Conservation (phyloP, 2,797 vertebrate genomes). For the Gymnodraco acuticeps region DNA sequence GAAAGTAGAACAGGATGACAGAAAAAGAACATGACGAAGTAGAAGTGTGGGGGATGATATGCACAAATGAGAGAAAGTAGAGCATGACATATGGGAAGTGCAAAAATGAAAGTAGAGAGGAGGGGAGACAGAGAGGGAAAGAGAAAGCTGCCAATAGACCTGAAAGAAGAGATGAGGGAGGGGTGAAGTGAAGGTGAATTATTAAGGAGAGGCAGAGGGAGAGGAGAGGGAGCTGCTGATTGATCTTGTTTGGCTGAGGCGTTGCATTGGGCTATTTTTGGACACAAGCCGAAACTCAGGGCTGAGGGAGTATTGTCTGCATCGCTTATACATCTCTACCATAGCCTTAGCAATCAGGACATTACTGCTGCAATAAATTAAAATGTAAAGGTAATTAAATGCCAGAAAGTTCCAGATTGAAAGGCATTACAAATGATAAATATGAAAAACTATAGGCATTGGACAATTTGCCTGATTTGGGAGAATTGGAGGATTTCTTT, state of each 20-base stretch:
- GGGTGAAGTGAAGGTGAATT: slow-evolving; percentile 66
- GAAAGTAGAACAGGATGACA: not conserved
- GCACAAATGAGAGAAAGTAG: slow-evolving; percentile 9
- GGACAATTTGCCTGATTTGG: not conserved
- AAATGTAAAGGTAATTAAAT: not conserved
- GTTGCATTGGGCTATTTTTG: slow-evolving; percentile 59
- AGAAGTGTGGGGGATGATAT: not conserved
- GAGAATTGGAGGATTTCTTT: not conserved
- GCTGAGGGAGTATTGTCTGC: slow-evolving; percentile 39
- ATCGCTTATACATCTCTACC: slow-evolving; percentile 37
- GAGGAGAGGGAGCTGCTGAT: slow-evolving; percentile 56
- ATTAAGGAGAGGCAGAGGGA: slow-evolving; percentile 51
- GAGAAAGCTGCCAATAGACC: slow-evolving; percentile 24
- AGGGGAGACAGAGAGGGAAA: slow-evolving; percentile 4
- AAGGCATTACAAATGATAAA: not conserved
- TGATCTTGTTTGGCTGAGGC: slow-evolving; percentile 60
- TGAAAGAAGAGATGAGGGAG: slow-evolving; percentile 56
- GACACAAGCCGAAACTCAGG: slow-evolving; percentile 23
- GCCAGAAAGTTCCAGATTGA: not conserved
- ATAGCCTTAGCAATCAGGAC: not conserved
- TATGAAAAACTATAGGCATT: not conserved
- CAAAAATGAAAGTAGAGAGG: not conserved
- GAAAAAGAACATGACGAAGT: not conserved
- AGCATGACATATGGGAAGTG: slow-evolving; percentile 12
- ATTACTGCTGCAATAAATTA: not conserved